phyloP scores from a whole-genome alignment of 2,888 invertebrate species.

The Seira musarum region DNA sequence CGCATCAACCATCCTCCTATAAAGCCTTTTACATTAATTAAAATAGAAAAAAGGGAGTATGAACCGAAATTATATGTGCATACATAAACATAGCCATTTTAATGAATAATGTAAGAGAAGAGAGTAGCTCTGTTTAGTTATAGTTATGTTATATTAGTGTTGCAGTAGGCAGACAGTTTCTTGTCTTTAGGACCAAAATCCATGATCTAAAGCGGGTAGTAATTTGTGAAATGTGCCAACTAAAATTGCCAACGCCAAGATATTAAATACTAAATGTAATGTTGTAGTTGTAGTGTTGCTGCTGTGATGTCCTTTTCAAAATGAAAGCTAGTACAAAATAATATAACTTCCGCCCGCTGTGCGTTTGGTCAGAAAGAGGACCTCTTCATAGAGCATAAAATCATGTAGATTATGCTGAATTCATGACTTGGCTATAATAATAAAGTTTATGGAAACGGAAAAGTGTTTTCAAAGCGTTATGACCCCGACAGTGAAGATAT shows the following conservation, averaged over 20 bases:
- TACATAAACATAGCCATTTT: slow-evolving; percentile 28
- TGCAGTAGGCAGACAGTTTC: background rate
- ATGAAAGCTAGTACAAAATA: slow-evolving; percentile 40
- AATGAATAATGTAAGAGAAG: slow-evolving; percentile 36
- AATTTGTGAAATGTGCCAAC: background rate
- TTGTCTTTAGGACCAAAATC: slow-evolving; percentile 11
- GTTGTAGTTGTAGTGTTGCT: background rate
- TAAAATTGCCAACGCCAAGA: too few species aligned
- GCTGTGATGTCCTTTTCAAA: background rate
- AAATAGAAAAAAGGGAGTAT: slow-evolving; percentile 18
- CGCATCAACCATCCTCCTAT: slow-evolving; percentile 20
- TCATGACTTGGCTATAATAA: slow-evolving; percentile 47
- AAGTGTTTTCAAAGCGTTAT: slow-evolving; percentile 59
- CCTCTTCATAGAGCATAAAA: slow-evolving; percentile 1
- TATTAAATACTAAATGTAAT: background rate
- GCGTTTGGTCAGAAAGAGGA: slow-evolving; percentile 45
- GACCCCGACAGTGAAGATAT: slow-evolving; percentile 55
- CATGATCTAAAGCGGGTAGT: slow-evolving; percentile 4
- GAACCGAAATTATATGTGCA: slow-evolving; percentile 46
- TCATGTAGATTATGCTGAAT: slow-evolving; percentile 27
- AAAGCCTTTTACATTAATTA: slow-evolving; percentile 13
- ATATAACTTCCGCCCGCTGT: slow-evolving; percentile 56
- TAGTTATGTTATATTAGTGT: too few species aligned
- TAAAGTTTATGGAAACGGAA: slow-evolving; percentile 57
- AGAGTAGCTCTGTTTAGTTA: slow-evolving; percentile 8